Conservation (phyloP, 2,888 invertebrate genomes). For the Drosophila neotestacea region DNA sequence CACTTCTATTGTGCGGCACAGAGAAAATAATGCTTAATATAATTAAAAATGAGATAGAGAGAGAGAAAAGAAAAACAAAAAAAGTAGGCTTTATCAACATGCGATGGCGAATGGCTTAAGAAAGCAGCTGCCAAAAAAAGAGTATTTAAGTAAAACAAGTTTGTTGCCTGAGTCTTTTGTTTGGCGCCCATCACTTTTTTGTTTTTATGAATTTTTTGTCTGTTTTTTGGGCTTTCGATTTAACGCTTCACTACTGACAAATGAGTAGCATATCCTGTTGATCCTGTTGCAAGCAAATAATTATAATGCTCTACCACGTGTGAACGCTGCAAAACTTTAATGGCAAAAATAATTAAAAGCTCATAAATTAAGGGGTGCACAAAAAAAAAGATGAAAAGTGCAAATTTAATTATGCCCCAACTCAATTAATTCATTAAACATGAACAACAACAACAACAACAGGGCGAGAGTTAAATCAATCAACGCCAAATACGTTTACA, state of each 20-base stretch:
- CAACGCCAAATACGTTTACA: constrained; percentile 71
- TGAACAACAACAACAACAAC: constrained; percentile 20
- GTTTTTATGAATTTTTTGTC: constrained; percentile 22
- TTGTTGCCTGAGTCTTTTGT: constrained; percentile 71
- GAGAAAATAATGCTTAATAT: constrained; percentile 60
- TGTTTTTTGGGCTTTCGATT: constrained; percentile 51
- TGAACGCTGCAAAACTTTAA: constrained; percentile 60
- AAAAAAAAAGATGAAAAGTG: constrained; percentile 49
- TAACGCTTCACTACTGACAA: constrained; percentile 71
- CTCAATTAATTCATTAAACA: constrained; percentile 78
- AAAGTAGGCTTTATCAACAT: constrained; percentile 33
- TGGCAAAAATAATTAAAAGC: constrained; percentile 78
- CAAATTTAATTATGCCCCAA: constrained; percentile 73
- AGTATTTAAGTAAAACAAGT: constrained; percentile 64
- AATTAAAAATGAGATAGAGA: constrained; percentile 53
- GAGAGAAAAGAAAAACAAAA: constrained; percentile 1
- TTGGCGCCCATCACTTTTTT: constrained; percentile 46
- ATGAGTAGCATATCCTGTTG: constrained; percentile 79
- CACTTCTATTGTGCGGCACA: constrained; percentile 59
- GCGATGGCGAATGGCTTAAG: constrained; percentile 37
- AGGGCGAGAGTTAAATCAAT: constrained; percentile 69
- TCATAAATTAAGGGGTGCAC: constrained; percentile 65
- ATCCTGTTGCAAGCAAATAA: constrained; percentile 73
- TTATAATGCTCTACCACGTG: constrained; percentile 53
- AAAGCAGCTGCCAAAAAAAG: constrained; percentile 71